Base-by-base conservation (phyloP, 2,888 invertebrate species). In the Phanerotoma sp. region DNA sequence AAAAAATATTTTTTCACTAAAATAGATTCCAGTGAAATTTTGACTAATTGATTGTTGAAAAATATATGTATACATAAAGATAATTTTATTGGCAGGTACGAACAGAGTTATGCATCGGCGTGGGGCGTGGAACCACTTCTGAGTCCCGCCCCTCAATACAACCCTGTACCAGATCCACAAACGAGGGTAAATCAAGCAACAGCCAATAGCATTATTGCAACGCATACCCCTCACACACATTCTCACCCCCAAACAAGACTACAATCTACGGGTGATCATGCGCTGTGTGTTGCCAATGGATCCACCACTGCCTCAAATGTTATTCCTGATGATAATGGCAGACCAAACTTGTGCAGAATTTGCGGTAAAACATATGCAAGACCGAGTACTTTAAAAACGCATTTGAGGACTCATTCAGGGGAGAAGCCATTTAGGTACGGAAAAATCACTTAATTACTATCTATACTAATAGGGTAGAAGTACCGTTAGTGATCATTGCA, bases 311-410 rank as follows among this genome's bases (percentile, higher is more conserved):
- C 81, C 6, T 80, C 82, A 22, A 78, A 80, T 6, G 73, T 82
- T 33, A 83, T 83, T 62, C 79, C 79, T 30, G 89, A 87, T n/a
- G 90, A 89, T 62, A 89, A 89, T 65, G 85, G 87, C 60, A 87
- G 91, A 70, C 91, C 92, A 1, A 96, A 96, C 77, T 83, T 96
- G 33, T 97, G 96, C 72, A 83, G 94, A 22, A 91, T 96, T 60
- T 97, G 96, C 74, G 96, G 96, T 64, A 97, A 97, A 80, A 95
- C 95, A 1, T 94, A 97, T 79, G 97, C 97, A 1, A 82, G 97
- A 4, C 97, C 97, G 1, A 95, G 94, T 78, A 98, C 97, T 1
- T 80, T 99, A 60, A 98, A 98, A 81, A 98, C 97, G 0, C 98
- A 98, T 78, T 83, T 97, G 53, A 82, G 98, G 50, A 98, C 97